A percentile compares a stretch with the other conserved stretches of the same genome.
phyloP scores from a whole-genome alignment of 2,888 invertebrate genomes.

The Drosophila affinis region DNA sequence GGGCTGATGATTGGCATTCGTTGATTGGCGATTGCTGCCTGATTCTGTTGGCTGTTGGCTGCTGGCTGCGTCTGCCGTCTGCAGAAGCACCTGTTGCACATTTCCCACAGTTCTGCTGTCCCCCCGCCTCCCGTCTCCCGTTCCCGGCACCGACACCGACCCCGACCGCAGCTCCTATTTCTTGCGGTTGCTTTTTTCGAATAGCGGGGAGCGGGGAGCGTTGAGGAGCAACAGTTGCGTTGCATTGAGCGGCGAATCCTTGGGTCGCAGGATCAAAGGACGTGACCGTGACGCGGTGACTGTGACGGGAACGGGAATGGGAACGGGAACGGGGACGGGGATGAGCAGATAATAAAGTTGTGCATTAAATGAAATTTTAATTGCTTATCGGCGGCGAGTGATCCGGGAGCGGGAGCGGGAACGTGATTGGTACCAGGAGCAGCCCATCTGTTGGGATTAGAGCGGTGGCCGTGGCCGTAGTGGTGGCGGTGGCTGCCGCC shows the following conservation, averaged over 20 bases:
- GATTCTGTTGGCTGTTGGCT: not conserved
- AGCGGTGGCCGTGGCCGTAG: constrained; percentile 27
- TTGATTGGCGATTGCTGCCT: not conserved
- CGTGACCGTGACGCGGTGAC: constrained; percentile 54
- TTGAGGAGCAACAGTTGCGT: constrained; percentile 26
- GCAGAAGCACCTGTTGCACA: constrained; percentile 77
- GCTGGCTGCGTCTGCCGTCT: not conserved
- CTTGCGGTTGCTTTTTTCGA: constrained; percentile 46
- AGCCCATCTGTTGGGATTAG: constrained; percentile 69
- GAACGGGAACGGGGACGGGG: constrained; percentile 31
- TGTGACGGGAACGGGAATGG: not conserved
- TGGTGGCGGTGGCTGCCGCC: constrained; percentile 10
- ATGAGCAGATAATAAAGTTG: constrained; percentile 74
- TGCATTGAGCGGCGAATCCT: constrained; percentile 23
- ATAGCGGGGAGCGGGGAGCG: not conserved
- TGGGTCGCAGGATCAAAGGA: constrained; percentile 67
- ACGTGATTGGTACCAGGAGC: constrained; percentile 27
- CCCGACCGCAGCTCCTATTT: constrained; percentile 17
- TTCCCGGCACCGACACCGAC: constrained; percentile 38
- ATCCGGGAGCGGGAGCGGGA: constrained; percentile 9
- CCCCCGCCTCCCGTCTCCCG: constrained; percentile 22
- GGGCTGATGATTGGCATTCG: constrained; percentile 15
- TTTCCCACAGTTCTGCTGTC: constrained; percentile 70
- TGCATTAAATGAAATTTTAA: constrained; percentile 72
- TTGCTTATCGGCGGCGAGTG: constrained; percentile 64